A percentile compares a stretch with the other conserved stretches of the same genome.
phyloP scores from a whole-genome alignment of 1,140 invertebrate genomes.

The Brachionus rubens region DNA sequence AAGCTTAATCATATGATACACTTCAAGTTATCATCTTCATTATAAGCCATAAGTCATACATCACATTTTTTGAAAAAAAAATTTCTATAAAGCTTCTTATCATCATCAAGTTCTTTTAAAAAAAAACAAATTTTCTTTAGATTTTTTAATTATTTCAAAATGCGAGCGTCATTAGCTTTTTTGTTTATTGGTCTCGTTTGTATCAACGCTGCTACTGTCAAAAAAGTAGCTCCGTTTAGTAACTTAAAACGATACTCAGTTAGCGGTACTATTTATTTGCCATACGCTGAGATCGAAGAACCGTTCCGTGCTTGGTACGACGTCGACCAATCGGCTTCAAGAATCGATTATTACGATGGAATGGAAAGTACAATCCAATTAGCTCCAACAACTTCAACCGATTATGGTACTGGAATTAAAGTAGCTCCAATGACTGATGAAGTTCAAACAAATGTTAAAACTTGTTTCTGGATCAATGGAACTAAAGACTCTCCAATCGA shows the following conservation, averaged over 20 bases:
- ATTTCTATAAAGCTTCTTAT: no score
- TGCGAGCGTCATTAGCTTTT: conserved; percentile 2
- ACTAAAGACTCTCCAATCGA: conserved; percentile 65
- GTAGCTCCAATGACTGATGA: conserved; percentile 73
- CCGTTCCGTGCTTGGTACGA: conserved; percentile 86
- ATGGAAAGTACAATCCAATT: conserved; percentile 14
- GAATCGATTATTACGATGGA: conserved; percentile 92
- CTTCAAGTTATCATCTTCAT: no score
- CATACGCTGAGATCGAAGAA: conserved; percentile 81
- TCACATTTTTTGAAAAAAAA: no score
- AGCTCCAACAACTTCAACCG: not conserved
- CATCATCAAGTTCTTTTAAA: no score
- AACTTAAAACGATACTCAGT: conserved; percentile 36
- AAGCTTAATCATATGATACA: no score
- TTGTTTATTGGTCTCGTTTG: not conserved
- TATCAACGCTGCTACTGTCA: conserved; percentile 22
- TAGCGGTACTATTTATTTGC: conserved; percentile 65
- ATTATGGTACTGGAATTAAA: conserved; percentile 77
- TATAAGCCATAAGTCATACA: no score
- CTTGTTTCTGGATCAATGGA: conserved; percentile 82
- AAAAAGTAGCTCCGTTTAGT: conserved; percentile 36
- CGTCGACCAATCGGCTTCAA: conserved; percentile 68
- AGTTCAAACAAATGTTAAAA: conserved; percentile 67
- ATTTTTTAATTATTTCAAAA: not conserved
- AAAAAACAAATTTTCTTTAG: no score